Conservation (phyloP, 2,888 invertebrate species). For the Eupithecia centaureata region DNA sequence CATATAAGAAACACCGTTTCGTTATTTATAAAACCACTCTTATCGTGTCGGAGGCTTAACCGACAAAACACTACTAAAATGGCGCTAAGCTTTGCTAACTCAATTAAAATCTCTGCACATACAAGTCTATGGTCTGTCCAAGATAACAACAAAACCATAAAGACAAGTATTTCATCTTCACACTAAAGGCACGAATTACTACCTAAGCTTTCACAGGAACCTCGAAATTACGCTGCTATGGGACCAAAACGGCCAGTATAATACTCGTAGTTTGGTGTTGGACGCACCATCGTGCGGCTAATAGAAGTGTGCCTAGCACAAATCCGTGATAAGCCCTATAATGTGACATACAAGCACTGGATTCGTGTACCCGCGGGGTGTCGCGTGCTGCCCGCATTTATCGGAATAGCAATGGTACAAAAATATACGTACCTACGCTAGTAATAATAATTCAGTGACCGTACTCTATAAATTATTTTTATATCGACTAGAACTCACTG, state of each 20-base stretch:
- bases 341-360: constrained; percentile 19
- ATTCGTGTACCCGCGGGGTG: constrained; percentile 10
- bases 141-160: not conserved
- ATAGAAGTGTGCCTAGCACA: constrained; percentile 20
- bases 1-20: not conserved
- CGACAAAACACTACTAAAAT: not conserved
- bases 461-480: not conserved
- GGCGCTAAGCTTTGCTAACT: not conserved
- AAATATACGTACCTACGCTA: not conserved
- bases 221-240: constrained; percentile 40
- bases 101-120: not conserved
- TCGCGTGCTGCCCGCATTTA: constrained; percentile 2
- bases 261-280: not conserved
- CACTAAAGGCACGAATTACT: not conserved
- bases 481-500: not conserved
- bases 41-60: not conserved
- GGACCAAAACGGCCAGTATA: not conserved
- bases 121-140: not conserved
- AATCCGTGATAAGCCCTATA: constrained; percentile 27
- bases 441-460: no score
- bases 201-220: constrained; percentile 60
- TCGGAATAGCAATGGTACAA: not conserved
- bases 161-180: not conserved
- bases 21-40: not conserved
- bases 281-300: not conserved